Percentiles rank a stretch among this genome's conserved stretches.
These are phyloP conservation scores for Armadillidium nasatum DNA, from an alignment of 1,140 invertebrate genomes.

Conservation along the genomic window DNA sequence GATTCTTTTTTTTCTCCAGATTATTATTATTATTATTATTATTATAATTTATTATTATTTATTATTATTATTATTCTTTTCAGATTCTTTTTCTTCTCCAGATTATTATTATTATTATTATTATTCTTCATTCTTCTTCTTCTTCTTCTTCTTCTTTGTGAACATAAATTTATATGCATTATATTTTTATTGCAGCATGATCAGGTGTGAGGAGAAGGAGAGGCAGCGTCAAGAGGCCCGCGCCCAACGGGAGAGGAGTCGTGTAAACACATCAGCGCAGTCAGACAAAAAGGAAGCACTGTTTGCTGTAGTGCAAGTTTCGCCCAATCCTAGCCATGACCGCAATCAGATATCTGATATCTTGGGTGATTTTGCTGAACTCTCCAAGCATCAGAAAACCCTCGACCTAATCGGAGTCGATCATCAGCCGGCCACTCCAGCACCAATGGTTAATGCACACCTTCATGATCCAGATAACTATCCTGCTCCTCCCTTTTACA, in stretches of 20 bases:
- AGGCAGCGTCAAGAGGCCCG: neutral
- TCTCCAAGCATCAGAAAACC: neutral
- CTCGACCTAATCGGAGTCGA: neutral
- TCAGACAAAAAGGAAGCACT: neutral
- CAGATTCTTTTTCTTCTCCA: no score
- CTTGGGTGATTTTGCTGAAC: neutral
- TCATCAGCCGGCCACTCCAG: neutral
- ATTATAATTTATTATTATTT: no score
- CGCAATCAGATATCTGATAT: neutral
- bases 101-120: no score
- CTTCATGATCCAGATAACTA: neutral
- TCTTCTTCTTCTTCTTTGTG: no score
- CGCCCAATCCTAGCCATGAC: neutral
- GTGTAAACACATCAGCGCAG: neutral
- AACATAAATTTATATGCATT: no score
- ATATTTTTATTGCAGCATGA: neutral
- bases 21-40: no score
- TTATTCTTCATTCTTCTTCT: no score
- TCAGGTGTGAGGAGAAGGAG: neutral
- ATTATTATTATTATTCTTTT: no score
- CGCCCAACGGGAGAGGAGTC: neutral
- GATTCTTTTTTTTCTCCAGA: no score
- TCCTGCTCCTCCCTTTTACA: neutral
- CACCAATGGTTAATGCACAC: neutral
- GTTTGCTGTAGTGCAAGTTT: neutral